A percentile compares a stretch with the other conserved stretches of the same genome.
phyloP scores from a whole-genome alignment of 2,888 invertebrate genomes.

The Prenolepis imparis region DNA sequence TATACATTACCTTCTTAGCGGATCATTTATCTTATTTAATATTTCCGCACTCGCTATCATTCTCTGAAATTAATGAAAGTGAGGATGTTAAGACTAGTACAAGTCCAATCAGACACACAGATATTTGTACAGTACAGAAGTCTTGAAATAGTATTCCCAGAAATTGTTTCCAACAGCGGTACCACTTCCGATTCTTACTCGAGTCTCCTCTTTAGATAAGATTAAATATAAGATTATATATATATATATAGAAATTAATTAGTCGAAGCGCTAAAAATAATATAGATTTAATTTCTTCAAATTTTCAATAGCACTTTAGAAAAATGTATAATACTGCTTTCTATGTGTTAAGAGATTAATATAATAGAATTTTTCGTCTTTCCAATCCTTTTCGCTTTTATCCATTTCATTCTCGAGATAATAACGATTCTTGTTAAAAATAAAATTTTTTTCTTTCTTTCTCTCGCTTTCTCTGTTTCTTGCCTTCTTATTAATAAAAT shows the following conservation, averaged over 20 bases:
- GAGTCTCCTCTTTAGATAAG: neutral
- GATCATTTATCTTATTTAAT: slow-evolving; percentile 46
- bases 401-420: neutral
- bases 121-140: neutral
- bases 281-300: slow-evolving; percentile 10
- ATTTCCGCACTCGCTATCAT: neutral
- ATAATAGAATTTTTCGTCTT: neutral
- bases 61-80: slow-evolving; percentile 1
- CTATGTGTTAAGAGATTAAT: neutral
- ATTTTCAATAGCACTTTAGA: neutral
- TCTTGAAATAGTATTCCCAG: neutral
- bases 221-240: neutral
- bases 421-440: slow-evolving; percentile 5
- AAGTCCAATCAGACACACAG: neutral
- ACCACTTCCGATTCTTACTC: neutral
- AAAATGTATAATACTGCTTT: neutral
- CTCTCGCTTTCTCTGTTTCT: neutral
- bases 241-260: slow-evolving; percentile 28
- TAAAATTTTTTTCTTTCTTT: neutral
- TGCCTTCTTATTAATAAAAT: neutral
- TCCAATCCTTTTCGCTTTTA: neutral
- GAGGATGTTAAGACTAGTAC: neutral
- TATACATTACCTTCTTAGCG: slow-evolving; percentile 41
- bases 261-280: slow-evolving; percentile 10
- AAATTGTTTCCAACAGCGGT: neutral